phyloP scores from a whole-genome alignment of 2,797 vertebrate genomes.

The Eremophila alpestris region DNA sequence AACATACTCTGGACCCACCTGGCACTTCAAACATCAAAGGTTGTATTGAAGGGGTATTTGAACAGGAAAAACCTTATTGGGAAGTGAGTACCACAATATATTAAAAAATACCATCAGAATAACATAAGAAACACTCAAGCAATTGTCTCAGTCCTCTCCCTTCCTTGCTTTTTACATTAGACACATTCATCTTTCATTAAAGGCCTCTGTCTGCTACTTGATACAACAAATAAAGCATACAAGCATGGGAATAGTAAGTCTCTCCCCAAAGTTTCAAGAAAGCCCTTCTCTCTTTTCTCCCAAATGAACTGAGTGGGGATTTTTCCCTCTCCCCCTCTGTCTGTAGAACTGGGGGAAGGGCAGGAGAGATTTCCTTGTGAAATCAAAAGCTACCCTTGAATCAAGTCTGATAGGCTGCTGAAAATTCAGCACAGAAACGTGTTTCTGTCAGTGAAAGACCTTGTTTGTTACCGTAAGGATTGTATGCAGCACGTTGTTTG shows the following conservation, averaged over 20 bases:
- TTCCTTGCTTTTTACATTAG: not conserved
- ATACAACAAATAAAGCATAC: not conserved
- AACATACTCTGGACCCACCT: not conserved
- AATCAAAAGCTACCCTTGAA: slow-evolving; percentile 56
- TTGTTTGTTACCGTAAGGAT: slow-evolving; percentile 57
- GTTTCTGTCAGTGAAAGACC: slow-evolving; percentile 55
- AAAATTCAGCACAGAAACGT: slow-evolving; percentile 13
- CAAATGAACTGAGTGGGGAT: not conserved
- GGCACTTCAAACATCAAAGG: not conserved
- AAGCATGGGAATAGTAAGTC: not conserved
- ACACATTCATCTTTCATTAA: not conserved
- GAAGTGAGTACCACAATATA: not conserved
- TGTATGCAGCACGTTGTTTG: slow-evolving; percentile 8
- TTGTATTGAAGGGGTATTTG: not conserved
- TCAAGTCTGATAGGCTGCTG: not conserved
- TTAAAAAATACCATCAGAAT: not conserved
- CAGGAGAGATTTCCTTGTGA: not conserved
- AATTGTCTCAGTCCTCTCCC: not conserved
- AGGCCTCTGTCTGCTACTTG: not conserved
- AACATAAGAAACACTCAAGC: not conserved
- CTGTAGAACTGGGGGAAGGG: not conserved
- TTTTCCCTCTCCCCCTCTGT: not conserved
- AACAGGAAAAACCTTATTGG: not conserved
- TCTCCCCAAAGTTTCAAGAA: not conserved
- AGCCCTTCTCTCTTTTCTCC: not conserved